Conservation (phyloP, 2,888 invertebrate species). For the Yponomeuta evonymella region DNA sequence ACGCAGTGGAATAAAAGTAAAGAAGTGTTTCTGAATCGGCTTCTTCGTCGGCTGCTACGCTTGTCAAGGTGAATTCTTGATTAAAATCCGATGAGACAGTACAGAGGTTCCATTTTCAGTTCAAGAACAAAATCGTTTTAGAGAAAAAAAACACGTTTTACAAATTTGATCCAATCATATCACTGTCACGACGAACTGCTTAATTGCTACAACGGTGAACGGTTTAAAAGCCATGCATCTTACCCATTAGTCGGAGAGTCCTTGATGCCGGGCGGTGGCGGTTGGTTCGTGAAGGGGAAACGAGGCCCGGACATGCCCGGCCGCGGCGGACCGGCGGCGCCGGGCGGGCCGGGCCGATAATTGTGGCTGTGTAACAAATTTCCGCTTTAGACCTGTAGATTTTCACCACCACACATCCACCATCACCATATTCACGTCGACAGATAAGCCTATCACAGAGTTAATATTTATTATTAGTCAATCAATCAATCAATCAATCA, state of each 20-base stretch:
- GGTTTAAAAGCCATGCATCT: slow-evolving; percentile 51
- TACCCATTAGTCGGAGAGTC: slow-evolving; percentile 71
- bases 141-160: no score
- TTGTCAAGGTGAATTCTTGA: neutral
- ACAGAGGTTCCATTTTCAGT: neutral
- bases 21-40: neutral
- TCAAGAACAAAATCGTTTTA: no score
- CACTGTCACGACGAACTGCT: no score
- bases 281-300: slow-evolving; percentile 63
- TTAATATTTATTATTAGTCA: no score
- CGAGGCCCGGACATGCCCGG: slow-evolving; percentile 33
- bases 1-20: neutral
- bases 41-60: neutral
- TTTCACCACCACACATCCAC: no score
- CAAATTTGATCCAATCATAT: no score
- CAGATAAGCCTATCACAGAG: no score
- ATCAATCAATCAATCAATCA: no score
- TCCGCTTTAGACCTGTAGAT: no score
- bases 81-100: neutral
- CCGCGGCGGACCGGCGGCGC: slow-evolving; percentile 22
- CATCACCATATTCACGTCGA: no score
- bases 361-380: neutral
- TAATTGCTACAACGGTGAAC: neutral
- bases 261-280: slow-evolving; percentile 78
- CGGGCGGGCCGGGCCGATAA: neutral